These are phyloP conservation scores for Drosophila anceps DNA, from an alignment of 2,888 invertebrate genomes.

Conservation along the genomic window DNA sequence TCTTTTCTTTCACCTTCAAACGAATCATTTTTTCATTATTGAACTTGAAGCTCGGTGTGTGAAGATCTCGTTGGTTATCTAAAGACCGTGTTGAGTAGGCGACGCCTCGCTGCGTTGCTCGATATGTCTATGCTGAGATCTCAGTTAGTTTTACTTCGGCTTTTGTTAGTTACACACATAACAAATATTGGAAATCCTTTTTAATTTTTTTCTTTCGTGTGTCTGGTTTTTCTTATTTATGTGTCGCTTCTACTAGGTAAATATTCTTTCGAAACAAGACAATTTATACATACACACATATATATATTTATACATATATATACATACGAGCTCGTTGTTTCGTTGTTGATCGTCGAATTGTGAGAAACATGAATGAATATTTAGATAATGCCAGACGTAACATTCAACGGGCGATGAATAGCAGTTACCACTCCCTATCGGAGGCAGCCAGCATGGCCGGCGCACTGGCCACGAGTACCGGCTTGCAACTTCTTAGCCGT, in stretches of 20 bases:
- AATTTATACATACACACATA: background rate
- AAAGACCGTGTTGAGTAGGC: slow-evolving; percentile 14
- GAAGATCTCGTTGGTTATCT: background rate
- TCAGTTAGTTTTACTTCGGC: slow-evolving; percentile 35
- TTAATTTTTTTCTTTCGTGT: slow-evolving; percentile 19
- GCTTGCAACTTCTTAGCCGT: background rate
- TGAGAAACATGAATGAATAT: slow-evolving; percentile 39
- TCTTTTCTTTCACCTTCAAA: no score
- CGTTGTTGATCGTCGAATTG: slow-evolving; percentile 3
- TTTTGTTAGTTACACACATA: slow-evolving; percentile 25
- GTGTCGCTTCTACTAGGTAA: slow-evolving; percentile 32
- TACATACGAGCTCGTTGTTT: background rate
- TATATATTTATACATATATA: background rate
- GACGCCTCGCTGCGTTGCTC: background rate
- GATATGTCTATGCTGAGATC: background rate
- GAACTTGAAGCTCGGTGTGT: no score
- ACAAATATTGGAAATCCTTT: slow-evolving; percentile 20
- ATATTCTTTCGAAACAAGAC: slow-evolving; percentile 1
- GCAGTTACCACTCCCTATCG: slow-evolving; percentile 18
- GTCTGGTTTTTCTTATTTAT: slow-evolving; percentile 34
- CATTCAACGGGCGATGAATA: slow-evolving; percentile 29
- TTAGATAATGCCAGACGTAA: slow-evolving; percentile 38
- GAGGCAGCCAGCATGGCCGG: slow-evolving; percentile 11
- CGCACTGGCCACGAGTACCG: slow-evolving; percentile 4
- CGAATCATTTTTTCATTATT: no score